Base-by-base conservation (phyloP, 2,888 invertebrate species). In the Galerucella pusilla region DNA sequence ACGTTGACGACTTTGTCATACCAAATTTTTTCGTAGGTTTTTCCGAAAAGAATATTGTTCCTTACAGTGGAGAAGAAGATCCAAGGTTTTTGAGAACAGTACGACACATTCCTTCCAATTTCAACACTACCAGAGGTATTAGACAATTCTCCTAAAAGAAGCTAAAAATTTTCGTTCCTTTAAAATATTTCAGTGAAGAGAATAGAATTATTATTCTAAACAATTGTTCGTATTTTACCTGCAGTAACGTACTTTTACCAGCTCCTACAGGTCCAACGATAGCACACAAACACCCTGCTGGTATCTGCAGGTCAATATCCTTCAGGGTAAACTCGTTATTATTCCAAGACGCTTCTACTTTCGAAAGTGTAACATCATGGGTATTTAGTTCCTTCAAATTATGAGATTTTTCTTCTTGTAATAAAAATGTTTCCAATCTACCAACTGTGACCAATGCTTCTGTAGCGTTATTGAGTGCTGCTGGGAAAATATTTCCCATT, bases 31-130 rank as follows among this genome's bases (percentile, higher is more conserved):
- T 20, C 20, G 20, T 20, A 20, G 20, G 20, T 20, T 20, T 20
- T 20, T 20, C 20, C 20, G 20, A 20, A 20, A 1, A 20, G 20
- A 20, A 20, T 20, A 20, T 20, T 20, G 20, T 20, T 20, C 1
- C 20, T 20, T 20, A 20, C 20, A 20, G 20, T 20, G 20, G 20
- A 20, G 20, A 20, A 20, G 20, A 20, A 20, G 20, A 20, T 20
- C 20, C 20, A 20, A 20, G 20, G 20, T 20, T 20, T 20, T 20
- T 20, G 20, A 20, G 20, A 20, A 20, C 20, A 20, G 20, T 20
- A 20, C 20, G 20, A 91, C 0, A 93, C 88, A 1, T 88, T 89
- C 7, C 96, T 96, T 4, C 90, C 90, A 11, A 95, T 88, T 83
- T 91, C 89, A 5, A 94, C 85, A 2, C 87, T 88, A 14, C 96